Evolutionary conservation across 2,113 vertebrate genomes (phyloP).

Genomic region (Shinisaurus crocodilurus): DNA sequence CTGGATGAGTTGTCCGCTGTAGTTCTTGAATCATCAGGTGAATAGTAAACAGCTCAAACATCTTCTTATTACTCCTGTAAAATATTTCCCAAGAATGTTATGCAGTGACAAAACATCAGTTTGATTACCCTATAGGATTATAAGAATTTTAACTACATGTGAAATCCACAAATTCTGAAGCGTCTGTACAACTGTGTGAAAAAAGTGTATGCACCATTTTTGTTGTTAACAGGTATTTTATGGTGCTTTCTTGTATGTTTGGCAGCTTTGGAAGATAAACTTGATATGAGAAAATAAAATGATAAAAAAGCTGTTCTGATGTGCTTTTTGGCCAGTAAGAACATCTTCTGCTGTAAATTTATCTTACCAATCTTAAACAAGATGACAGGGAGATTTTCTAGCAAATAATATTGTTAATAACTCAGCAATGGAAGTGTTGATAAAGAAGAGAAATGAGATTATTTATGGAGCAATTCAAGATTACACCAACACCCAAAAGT

Average conservation of each 20-base stretch:
- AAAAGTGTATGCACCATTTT: conserved; percentile 1
- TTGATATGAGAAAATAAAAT: background rate
- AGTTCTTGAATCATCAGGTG: conserved; percentile 85
- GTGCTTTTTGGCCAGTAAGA: background rate
- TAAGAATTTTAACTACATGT: conserved; percentile 3
- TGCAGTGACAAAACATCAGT: background rate
- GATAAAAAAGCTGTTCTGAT: background rate
- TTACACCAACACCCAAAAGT: background rate
- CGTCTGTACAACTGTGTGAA: background rate
- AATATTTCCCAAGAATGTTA: conserved; percentile 57
- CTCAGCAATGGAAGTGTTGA: background rate
- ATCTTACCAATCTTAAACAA: background rate
- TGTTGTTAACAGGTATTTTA: background rate
- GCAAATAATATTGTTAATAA: background rate
- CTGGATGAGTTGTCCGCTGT: conserved; percentile 76
- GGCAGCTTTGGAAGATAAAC: background rate
- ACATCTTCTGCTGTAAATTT: background rate
- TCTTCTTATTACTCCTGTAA: conserved; percentile 86
- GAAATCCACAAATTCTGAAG: background rate
- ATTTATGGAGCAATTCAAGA: background rate
- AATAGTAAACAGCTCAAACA: conserved; percentile 87
- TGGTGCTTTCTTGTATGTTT: background rate
- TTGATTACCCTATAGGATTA: background rate
- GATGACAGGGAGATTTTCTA: background rate
- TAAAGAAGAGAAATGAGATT: background rate